phyloP scores from a whole-genome alignment of 2,888 invertebrate species.

The Melangyna quadrimaculata region DNA sequence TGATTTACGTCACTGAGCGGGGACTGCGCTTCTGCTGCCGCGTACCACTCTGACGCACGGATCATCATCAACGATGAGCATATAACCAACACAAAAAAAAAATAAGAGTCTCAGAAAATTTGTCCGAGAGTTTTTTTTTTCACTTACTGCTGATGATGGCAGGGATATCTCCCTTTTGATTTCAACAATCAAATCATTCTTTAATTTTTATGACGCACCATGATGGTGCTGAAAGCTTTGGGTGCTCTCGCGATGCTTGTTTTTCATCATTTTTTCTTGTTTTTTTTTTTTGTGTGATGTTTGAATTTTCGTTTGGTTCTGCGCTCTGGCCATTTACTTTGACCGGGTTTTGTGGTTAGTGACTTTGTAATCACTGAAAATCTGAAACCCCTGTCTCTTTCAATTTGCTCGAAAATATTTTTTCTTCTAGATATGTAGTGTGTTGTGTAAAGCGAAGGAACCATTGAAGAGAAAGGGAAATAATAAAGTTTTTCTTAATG shows the following conservation, averaged over 20 bases:
- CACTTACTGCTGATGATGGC: slow-evolving; percentile 17
- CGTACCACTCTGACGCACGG: slow-evolving; percentile 21
- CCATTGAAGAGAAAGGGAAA: not conserved
- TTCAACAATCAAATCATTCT: slow-evolving; percentile 70
- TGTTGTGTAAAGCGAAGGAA: not conserved
- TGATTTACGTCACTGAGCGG: slow-evolving; percentile 64
- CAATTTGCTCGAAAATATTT: slow-evolving; percentile 49
- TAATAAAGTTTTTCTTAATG: slow-evolving; percentile 70
- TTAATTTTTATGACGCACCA: slow-evolving; percentile 71
- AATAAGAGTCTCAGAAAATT: slow-evolving; percentile 29
- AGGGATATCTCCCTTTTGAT: slow-evolving; percentile 63
- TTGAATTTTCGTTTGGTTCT: not conserved
- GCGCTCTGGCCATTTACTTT: slow-evolving; percentile 31
- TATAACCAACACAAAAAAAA: not conserved
- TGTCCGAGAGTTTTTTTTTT: not conserved
- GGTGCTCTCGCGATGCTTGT: slow-evolving; percentile 34
- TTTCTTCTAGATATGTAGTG: not conserved
- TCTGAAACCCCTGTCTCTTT: slow-evolving; percentile 58
- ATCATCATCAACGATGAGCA: slow-evolving; percentile 37
- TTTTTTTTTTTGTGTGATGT: slow-evolving; percentile 1
- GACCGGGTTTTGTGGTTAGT: slow-evolving; percentile 57
- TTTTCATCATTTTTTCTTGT: not conserved
- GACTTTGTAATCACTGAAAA: slow-evolving; percentile 65
- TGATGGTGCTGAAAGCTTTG: slow-evolving; percentile 69
- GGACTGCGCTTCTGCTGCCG: not conserved